Evolutionary conservation across 2,888 invertebrate genomes (phyloP).

Genomic region (Sarcophaga rosellei): DNA sequence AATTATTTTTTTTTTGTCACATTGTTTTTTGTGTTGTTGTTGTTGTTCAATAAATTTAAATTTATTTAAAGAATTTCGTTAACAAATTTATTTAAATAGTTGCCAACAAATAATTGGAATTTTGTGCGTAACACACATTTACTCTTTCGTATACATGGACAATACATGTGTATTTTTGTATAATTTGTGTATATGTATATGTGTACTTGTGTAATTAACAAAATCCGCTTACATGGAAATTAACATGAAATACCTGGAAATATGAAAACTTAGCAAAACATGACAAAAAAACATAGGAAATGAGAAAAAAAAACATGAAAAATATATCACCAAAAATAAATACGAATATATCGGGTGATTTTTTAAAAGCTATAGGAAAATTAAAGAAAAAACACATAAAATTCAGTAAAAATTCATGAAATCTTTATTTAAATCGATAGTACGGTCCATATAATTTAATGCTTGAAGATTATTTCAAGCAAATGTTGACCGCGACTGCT

Average conservation of each 20-base stretch:
- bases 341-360: too few species aligned
- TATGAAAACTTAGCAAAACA: not conserved
- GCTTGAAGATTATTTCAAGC: too few species aligned
- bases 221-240: conserved; percentile 51
- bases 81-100: conserved; percentile 52
- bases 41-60: conserved; percentile 8
- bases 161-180: conserved; percentile 17
- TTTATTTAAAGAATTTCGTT: conserved; percentile 42
- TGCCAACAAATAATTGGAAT: conserved; percentile 30
- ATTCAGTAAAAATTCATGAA: too few species aligned
- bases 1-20: not conserved
- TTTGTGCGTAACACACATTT: not conserved
- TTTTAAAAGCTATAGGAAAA: too few species aligned
- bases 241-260: conserved; percentile 36
- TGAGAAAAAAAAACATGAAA: too few species aligned
- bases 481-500: too few species aligned
- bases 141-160: not conserved
- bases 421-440: too few species aligned
- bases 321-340: too few species aligned
- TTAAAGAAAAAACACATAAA: too few species aligned
- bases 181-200: not conserved
- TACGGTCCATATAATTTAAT: too few species aligned
- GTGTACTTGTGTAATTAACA: conserved; percentile 15
- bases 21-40: not conserved
- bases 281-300: not conserved